Evolutionary conservation across 2,797 vertebrate genomes (phyloP), one percentile per base, ranked within the genome.

Genomic region (Nyctalus aviator): DNA sequence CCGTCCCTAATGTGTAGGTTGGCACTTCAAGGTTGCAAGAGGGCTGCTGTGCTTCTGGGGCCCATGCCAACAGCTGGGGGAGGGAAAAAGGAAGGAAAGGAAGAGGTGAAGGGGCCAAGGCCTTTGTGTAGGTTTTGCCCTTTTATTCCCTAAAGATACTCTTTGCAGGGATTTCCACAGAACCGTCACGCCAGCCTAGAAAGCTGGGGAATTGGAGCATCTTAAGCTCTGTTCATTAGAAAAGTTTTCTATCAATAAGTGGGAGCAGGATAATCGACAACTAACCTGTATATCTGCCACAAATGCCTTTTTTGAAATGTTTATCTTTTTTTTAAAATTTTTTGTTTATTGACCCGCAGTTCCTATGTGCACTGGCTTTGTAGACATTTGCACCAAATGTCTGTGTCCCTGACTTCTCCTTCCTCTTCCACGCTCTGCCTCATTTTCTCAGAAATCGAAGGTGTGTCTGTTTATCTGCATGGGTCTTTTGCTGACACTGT

Each of bases 331-430:
- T 97, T 97, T 99, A 11, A 8, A 5, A 25, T 76, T 98, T 98
- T 98, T 98, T 98, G 96, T 99, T 99, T 99, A 99, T 99, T 99
- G 98, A 97, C 95, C 96, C 96, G 96, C 95, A 90, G 97, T 98
- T 98, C 98, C 98, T 98, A 97, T 94, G 97, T 97, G 98, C 95
- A 96, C 97, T 96, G 68, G 55, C 83, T 97, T 96, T 96, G 97
- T 79, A 97, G 98, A 98, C 98, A 96, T 98, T 98, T 97, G 98
- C 98, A 96, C 98, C 98, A 98, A 73, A 92, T 97, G 97, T 97
- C 95, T 94, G 88, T 71, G 57, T 95, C 78, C 88, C 68, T 64
- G 93, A 88, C 95, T 95, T 96, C 23, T 79, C 35, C 89, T 95
- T 90, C 88, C 94, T 88, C 88, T 96, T 96, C 83, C 93, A 84